phyloP scores from a whole-genome alignment of 2,113 vertebrate genomes.

The Raja brachyura region DNA sequence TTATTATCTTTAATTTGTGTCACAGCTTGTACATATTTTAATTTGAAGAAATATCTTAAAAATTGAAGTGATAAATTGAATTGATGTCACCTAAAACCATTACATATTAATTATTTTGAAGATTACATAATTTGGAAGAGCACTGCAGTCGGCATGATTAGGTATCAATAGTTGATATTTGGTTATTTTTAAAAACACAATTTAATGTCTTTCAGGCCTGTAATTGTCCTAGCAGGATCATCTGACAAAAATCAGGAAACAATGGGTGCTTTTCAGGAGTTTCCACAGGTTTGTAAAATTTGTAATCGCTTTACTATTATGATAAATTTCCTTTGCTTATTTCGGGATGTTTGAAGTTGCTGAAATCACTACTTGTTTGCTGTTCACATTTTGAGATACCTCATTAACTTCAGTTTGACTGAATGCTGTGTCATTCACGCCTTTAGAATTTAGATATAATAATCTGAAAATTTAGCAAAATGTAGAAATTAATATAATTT shows the following conservation, averaged over 20 bases:
- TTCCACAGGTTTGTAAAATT: slow-evolving; percentile 74
- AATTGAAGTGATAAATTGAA: not conserved
- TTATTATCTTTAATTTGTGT: not conserved
- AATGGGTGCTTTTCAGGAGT: slow-evolving; percentile 93
- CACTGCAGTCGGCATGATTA: not conserved
- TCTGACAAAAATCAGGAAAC: slow-evolving; percentile 85
- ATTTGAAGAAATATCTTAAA: slow-evolving; percentile 1
- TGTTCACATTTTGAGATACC: not conserved
- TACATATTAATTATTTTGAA: not conserved
- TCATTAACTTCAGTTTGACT: not conserved
- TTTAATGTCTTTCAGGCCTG: slow-evolving; percentile 66
- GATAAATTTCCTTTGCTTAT: not conserved
- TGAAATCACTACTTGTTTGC: not conserved
- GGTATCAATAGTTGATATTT: not conserved
- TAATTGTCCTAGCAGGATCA: slow-evolving; percentile 87
- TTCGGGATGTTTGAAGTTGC: not conserved
- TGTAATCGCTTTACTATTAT: slow-evolving; percentile 37
- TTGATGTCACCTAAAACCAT: not conserved
- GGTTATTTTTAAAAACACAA: not conserved
- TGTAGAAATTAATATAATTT: not conserved
- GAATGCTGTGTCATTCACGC: not conserved
- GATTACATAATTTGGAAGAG: not conserved
- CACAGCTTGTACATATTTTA: not conserved
- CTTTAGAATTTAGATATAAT: not conserved
- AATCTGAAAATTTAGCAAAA: not conserved